Base-by-base conservation (phyloP, 1,140 invertebrate species). In the Lanistes nyassanus region DNA sequence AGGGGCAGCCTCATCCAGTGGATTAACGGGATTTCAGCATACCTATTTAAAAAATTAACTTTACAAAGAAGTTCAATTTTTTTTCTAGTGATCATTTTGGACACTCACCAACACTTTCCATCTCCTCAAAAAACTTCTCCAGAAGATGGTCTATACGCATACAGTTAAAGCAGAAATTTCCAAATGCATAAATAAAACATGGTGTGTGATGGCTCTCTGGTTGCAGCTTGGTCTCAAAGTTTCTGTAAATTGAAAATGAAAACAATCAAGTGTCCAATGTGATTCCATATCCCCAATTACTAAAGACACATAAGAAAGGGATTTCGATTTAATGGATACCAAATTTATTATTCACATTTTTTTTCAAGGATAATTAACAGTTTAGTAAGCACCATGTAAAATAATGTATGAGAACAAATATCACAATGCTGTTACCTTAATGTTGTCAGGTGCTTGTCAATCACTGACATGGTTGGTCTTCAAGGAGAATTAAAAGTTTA, bases 91-190 rank as follows among this genome's bases (percentile, higher is more conserved):
- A 53, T 13, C 29, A 4, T 21, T 26, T 6, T 1, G 0, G 9
- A 29, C 66, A 78, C 79, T 79, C 80, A 85, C 85, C 92, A 39
- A 92, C 84, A 4, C 94, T 94, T 83, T 96, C 95, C 16, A 98
- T 87, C 64, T 97, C 94, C 80, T 95, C 93, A 29, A 95, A 93
- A 36, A 97, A 90, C 77, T 94, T 92, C 76, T 94, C 92, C 92
- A 96, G 95, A 11, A 94, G 92, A 5, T 93, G 93, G 70, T 96
- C 95, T 26, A 94, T 92, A 87, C 95, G 92, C 58, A 96, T 92
- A 87, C 97, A 98, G 42, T 94, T 92, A 88, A 96, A 95, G 89
- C 96, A 98, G 93, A 95, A 96, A 87, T 98, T 96, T 6, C 95
- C 94, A 88, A 97, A 98, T 85, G 96, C 95, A 78, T 97, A 92